A percentile compares a stretch with the other conserved stretches of the same genome.
These are phyloP conservation scores for Aricia artaxerxes DNA, from an alignment of 2,888 invertebrate species.

Conservation along the genomic window DNA sequence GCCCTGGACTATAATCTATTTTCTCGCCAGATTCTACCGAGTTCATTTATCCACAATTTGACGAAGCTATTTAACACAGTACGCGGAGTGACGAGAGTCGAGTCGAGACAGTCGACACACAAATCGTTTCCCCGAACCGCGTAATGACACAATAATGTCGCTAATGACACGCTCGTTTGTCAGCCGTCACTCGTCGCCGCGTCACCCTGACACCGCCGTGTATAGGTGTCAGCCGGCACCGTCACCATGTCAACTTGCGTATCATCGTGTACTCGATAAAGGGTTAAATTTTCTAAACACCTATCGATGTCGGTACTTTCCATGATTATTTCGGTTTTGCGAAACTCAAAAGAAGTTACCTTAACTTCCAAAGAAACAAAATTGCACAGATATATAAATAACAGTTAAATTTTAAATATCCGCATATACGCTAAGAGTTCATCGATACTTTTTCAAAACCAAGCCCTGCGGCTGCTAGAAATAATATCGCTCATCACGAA, in stretches of 20 bases:
- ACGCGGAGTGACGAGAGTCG: constrained; percentile 13
- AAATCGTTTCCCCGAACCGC: constrained; percentile 38
- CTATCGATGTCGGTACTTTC: not conserved
- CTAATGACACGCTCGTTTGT: constrained; percentile 58
- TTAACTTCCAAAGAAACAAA: no score
- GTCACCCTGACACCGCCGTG: constrained; percentile 60
- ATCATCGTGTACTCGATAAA: constrained; percentile 5
- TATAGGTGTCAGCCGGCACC: constrained; percentile 70
- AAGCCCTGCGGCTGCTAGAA: not conserved
- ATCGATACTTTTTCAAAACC: not conserved
- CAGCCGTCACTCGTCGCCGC: constrained; percentile 59
- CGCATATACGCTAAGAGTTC: no score
- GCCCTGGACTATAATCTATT: not conserved
- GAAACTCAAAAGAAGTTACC: no score
- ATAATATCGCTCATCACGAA: not conserved
- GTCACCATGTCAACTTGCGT: constrained; percentile 49
- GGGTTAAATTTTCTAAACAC: not conserved
- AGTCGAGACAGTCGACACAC: not conserved
- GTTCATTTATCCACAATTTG: not conserved
- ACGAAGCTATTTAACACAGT: constrained; percentile 29
- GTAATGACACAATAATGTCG: constrained; percentile 66
- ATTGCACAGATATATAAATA: no score
- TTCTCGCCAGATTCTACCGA: not conserved
- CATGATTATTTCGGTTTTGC: no score
- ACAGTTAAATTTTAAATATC: no score